phyloP scores from a whole-genome alignment of 2,888 invertebrate genomes.

The Malthinus seriepunctatus region DNA sequence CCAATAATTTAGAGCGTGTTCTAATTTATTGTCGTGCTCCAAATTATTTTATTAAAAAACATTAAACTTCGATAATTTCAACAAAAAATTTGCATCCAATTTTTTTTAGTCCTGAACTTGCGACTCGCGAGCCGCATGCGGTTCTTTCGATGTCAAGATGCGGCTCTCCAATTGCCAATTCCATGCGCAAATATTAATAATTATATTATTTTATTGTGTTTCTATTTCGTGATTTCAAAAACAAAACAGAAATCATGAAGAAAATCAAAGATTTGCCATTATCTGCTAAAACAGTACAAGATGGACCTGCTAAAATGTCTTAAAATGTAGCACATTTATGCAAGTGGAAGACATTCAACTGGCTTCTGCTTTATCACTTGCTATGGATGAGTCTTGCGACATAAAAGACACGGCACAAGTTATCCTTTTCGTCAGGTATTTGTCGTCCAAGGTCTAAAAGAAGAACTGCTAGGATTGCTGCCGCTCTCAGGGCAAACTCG shows the following conservation, averaged over 20 bases:
- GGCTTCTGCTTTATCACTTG: slow-evolving; percentile 36
- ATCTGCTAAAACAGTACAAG: slow-evolving; percentile 22
- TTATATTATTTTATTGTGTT: no score
- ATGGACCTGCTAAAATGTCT: slow-evolving; percentile 34
- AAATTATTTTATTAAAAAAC: no score
- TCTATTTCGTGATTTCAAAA: slow-evolving; percentile 38
- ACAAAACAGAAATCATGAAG: slow-evolving; percentile 32
- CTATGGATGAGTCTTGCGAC: slow-evolving; percentile 34
- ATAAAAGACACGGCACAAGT: slow-evolving; percentile 37
- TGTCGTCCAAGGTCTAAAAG: slow-evolving; percentile 3
- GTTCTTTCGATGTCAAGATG: slow-evolving; percentile 6
- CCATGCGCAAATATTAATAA: no score
- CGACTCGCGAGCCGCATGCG: slow-evolving; percentile 14
- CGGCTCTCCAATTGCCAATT: not conserved
- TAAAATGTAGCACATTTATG: slow-evolving; percentile 29
- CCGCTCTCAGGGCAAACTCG: slow-evolving; percentile 24
- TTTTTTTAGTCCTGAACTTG: slow-evolving; percentile 5
- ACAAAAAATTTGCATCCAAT: no score
- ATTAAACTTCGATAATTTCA: no score
- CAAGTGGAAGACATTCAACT: slow-evolving; percentile 35
- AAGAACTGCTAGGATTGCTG: not conserved
- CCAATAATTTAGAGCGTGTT: no score
- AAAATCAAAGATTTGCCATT: slow-evolving; percentile 13
- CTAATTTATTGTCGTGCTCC: no score
- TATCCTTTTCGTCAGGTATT: slow-evolving; percentile 28